phyloP scores from a whole-genome alignment of 2,888 invertebrate genomes.

The Limnephilus lunatus region DNA sequence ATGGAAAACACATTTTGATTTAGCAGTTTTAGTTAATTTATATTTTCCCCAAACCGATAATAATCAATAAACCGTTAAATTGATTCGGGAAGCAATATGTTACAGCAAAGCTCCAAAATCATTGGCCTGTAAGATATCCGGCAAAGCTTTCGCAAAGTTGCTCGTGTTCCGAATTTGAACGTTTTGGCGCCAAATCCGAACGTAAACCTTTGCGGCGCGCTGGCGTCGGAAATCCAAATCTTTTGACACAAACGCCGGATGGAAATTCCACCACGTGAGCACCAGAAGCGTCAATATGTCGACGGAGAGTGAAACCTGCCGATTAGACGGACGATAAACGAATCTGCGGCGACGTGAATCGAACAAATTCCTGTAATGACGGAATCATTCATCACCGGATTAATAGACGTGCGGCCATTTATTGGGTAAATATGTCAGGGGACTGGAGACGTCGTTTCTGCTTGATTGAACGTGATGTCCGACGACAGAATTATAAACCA shows the following conservation, averaged over 20 bases:
- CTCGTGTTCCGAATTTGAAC: slow-evolving; percentile 25
- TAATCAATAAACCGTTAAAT: neutral
- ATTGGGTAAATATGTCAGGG: neutral
- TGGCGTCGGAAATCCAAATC: slow-evolving; percentile 30
- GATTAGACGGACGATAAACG: slow-evolving; percentile 42
- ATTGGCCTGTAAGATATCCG: neutral
- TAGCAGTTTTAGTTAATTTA: neutral
- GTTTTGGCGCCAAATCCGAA: slow-evolving; percentile 15
- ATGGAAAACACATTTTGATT: neutral
- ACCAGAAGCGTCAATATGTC: neutral
- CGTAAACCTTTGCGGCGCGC: slow-evolving; percentile 31
- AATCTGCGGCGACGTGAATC: slow-evolving; percentile 24
- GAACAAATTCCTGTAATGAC: slow-evolving; percentile 18
- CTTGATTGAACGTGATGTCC: neutral
- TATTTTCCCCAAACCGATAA: neutral
- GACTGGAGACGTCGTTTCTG: neutral
- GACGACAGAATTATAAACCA: neutral
- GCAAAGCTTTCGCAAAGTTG: slow-evolving; percentile 15
- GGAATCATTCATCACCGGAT: slow-evolving; percentile 12
- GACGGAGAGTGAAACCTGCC: slow-evolving; percentile 10
- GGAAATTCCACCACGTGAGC: slow-evolving; percentile 12
- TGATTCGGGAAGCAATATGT: neutral
- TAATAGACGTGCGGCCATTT: neutral
- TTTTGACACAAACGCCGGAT: slow-evolving; percentile 22
- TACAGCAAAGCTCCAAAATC: neutral